Evolutionary conservation across 2,797 vertebrate species (phyloP).

Genomic region (Poeciliopsis paucimaculata): DNA sequence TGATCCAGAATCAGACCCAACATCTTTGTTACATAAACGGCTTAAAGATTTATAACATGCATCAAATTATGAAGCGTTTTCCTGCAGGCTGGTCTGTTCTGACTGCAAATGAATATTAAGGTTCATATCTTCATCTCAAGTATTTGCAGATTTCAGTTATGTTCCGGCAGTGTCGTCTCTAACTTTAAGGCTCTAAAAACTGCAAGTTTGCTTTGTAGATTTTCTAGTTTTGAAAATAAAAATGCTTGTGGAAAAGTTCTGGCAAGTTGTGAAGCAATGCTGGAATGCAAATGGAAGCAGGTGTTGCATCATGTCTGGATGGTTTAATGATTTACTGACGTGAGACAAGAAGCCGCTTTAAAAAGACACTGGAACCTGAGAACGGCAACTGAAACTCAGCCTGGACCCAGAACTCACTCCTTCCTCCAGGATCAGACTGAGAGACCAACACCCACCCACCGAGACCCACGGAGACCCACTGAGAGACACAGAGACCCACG

Average conservation of each 20-base stretch:
- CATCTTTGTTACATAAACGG: not conserved
- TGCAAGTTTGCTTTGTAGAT: not conserved
- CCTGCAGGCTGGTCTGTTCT: no score
- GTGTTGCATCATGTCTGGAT: not conserved
- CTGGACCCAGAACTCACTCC: not conserved
- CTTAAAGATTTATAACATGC: no score
- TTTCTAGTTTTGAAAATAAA: not conserved
- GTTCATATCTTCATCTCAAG: no score
- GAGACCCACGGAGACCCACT: no score
- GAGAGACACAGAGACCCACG: no score
- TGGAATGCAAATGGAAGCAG: not conserved
- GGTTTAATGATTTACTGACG: conserved; percentile 7
- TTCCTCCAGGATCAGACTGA: not conserved
- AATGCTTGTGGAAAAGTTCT: not conserved
- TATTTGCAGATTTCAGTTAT: no score
- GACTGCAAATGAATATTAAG: no score
- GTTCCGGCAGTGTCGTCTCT: not conserved
- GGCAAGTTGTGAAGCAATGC: not conserved
- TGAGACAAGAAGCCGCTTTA: not conserved
- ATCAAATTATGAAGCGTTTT: no score
- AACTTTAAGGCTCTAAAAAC: not conserved
- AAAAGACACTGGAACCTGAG: conserved; percentile 10
- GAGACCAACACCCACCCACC: no score
- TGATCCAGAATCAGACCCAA: not conserved
- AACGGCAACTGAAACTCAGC: not conserved